These are phyloP conservation scores for Apistogramma diplotaenia DNA, from an alignment of 2,113 vertebrate genomes.

Conservation along the genomic window DNA sequence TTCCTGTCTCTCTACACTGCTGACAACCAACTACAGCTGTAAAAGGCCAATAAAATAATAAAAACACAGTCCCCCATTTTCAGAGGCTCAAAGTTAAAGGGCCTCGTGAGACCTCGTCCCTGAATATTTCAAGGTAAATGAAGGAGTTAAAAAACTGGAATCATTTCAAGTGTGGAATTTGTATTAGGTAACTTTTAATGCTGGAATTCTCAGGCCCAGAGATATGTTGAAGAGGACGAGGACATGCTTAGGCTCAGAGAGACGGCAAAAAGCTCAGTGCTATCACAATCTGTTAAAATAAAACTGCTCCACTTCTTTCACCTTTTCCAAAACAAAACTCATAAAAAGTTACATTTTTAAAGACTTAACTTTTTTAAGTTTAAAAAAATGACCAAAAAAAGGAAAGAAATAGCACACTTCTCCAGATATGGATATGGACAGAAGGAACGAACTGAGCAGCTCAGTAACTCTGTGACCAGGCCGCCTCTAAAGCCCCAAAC, in stretches of 20 bases:
- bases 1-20: too few species aligned
- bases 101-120: not conserved
- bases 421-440: too few species aligned
- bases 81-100: not conserved
- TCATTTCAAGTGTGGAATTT: not conserved
- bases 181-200: not conserved
- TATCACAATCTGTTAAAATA: too few species aligned
- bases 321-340: too few species aligned
- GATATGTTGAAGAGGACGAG: not conserved
- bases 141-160: not conserved
- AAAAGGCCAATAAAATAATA: not conserved
- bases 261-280: not conserved
- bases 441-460: too few species aligned
- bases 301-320: too few species aligned
- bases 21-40: too few species aligned
- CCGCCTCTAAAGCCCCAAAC: not conserved
- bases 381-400: too few species aligned
- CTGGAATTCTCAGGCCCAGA: not conserved
- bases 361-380: too few species aligned
- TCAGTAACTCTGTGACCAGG: not conserved
- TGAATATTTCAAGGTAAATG: not conserved
- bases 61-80: rapidly evolving
- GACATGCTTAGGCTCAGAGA: rapidly evolving
- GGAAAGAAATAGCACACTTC: too few species aligned
- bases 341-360: too few species aligned